These are phyloP conservation scores for Loris lydekkerianus DNA, from an alignment of 2,797 vertebrate genomes.

Conservation along the genomic window DNA sequence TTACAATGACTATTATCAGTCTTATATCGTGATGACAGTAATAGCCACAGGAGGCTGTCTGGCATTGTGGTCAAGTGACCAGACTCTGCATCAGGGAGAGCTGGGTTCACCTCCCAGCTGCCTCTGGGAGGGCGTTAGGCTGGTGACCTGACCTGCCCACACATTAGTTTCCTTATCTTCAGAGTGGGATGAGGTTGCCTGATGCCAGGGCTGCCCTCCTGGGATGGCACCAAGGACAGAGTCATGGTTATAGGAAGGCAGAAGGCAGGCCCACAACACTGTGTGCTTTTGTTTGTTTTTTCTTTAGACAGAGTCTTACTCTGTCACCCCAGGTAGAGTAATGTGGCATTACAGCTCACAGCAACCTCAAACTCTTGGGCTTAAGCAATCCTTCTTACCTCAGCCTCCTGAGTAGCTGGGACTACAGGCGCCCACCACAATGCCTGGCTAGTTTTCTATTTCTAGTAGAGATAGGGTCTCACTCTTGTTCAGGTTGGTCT, in stretches of 20 bases:
- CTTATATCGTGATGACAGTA: neutral
- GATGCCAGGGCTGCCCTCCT: neutral
- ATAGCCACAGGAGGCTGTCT: neutral
- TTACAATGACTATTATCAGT: neutral
- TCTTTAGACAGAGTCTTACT: too few species aligned
- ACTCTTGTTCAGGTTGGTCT: too few species aligned
- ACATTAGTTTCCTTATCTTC: neutral
- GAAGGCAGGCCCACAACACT: rapidly evolving
- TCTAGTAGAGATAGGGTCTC: too few species aligned
- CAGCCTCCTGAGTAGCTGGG: too few species aligned
- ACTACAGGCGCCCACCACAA: too few species aligned
- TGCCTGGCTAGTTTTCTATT: too few species aligned
- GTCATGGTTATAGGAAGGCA: too few species aligned
- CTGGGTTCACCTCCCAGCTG: neutral
- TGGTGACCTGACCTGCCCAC: neutral
- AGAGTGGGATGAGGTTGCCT: neutral
- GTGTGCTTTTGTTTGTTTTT: neutral
- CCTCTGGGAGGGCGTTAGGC: neutral
- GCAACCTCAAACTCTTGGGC: too few species aligned
- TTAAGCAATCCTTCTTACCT: too few species aligned
- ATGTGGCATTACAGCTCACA: too few species aligned
- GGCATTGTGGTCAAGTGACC: neutral
- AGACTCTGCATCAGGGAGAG: neutral
- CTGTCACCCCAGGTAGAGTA: too few species aligned
- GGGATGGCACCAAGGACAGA: neutral